Percentiles rank a stretch among this genome's conserved stretches.
Conservation (phyloP, 1,140 invertebrate genomes). For the Berghia stephanieae region DNA sequence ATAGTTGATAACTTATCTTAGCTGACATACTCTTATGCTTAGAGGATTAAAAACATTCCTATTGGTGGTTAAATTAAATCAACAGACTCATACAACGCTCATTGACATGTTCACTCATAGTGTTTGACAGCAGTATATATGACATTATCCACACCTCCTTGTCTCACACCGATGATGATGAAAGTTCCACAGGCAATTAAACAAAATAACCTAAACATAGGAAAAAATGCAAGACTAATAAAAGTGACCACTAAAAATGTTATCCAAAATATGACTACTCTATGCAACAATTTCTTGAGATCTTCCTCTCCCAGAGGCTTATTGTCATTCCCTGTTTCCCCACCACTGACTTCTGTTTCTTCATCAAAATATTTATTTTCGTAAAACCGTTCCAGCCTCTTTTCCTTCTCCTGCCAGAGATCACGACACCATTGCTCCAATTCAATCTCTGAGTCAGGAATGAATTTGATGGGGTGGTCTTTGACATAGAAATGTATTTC, state of each 20-base stretch:
- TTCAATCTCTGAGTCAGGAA: slow-evolving; percentile 42
- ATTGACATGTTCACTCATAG: not conserved
- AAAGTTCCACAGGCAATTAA: slow-evolving; percentile 33
- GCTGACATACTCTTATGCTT: too few species aligned
- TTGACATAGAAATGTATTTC: slow-evolving; percentile 58
- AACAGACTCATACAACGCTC: too few species aligned
- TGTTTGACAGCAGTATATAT: slow-evolving; percentile 29
- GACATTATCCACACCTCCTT: slow-evolving; percentile 39
- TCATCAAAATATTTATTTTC: slow-evolving; percentile 37
- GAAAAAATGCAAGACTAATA: slow-evolving; percentile 21
- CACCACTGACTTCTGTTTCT: not conserved
- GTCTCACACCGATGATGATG: slow-evolving; percentile 25
- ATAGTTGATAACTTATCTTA: too few species aligned
- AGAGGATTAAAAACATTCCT: too few species aligned
- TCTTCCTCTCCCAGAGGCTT: slow-evolving; percentile 14
- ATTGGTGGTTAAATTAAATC: too few species aligned
- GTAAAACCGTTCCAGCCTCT: slow-evolving; percentile 50
- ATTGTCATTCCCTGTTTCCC: not conserved
- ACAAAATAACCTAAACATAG: slow-evolving; percentile 35
- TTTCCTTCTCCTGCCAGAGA: slow-evolving; percentile 55
- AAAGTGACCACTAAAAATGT: slow-evolving; percentile 37
- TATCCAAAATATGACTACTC: slow-evolving; percentile 36
- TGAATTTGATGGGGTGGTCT: slow-evolving; percentile 33
- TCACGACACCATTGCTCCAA: slow-evolving; percentile 49
- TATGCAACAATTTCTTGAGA: slow-evolving; percentile 21